These are phyloP conservation scores for Porites rus DNA, from an alignment of 92 coral and sea anemone genomes.

Conservation along the genomic window DNA sequence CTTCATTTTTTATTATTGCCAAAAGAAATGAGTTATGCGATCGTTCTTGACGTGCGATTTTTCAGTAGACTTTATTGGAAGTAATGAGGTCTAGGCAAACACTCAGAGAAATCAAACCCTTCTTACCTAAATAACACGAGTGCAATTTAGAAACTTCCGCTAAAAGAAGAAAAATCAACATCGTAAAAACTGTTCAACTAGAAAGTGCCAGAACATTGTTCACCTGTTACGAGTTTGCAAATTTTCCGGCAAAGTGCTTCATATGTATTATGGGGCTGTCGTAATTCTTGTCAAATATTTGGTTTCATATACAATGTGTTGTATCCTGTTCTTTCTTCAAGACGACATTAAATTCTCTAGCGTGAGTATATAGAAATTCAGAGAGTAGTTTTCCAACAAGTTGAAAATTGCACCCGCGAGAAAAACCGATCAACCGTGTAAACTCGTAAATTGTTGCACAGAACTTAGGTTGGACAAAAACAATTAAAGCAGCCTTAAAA, in stretches of 20 bases:
- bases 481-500: neutral
- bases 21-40: no score
- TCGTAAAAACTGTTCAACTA: neutral
- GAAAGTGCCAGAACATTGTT: neutral
- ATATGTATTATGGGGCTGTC: neutral
- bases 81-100: neutral
- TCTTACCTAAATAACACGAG: neutral
- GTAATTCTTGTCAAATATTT: neutral
- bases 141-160: neutral
- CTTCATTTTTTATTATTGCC: no score
- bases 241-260: neutral
- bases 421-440: neutral
- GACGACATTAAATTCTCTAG: neutral
- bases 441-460: neutral
- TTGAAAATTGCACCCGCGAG: neutral
- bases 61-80: neutral
- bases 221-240: neutral
- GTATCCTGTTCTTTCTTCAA: neutral
- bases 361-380: neutral
- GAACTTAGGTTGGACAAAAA: neutral
- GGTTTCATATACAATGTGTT: constrained; percentile 1
- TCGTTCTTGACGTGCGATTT: no score
- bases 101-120: neutral
- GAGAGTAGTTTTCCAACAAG: neutral
- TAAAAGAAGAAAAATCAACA: neutral